Percentiles rank a stretch among this genome's conserved stretches.
phyloP scores from a whole-genome alignment of 2,113 vertebrate genomes.

The Tringa solitaria region DNA sequence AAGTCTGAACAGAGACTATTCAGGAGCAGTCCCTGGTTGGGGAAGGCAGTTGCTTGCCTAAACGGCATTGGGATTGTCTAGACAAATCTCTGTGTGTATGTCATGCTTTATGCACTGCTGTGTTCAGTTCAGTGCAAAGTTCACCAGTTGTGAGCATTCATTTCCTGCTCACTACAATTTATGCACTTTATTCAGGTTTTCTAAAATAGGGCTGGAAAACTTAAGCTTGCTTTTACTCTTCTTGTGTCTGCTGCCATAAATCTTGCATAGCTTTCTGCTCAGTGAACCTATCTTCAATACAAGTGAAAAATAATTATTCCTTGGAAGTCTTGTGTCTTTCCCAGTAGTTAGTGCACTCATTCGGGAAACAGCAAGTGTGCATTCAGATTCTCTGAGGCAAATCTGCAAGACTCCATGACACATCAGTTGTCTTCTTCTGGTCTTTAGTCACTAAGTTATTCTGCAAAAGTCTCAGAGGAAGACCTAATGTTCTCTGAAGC shows the following conservation, averaged over 20 bases:
- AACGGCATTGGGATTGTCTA: neutral
- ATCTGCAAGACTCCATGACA: neutral
- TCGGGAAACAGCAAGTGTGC: neutral
- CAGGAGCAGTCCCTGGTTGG: neutral
- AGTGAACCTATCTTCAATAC: neutral
- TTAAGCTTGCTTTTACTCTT: neutral
- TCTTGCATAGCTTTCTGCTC: neutral
- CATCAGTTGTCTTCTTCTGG: neutral
- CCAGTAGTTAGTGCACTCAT: neutral
- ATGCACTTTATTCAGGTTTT: neutral
- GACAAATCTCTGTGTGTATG: neutral
- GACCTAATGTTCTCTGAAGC: neutral
- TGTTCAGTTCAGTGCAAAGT: neutral
- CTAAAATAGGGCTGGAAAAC: neutral
- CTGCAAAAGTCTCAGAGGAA: neutral
- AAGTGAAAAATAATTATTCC: neutral
- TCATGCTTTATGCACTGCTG: neutral
- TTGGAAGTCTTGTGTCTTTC: neutral
- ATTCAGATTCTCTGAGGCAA: neutral
- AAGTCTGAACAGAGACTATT: neutral
- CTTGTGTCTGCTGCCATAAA: neutral
- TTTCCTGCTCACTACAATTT: neutral
- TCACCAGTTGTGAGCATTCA: neutral
- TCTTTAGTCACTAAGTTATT: neutral
- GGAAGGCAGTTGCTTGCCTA: neutral